These are phyloP conservation scores for Thinocorus orbignyianus DNA, from an alignment of 2,113 vertebrate species.

Conservation along the genomic window DNA sequence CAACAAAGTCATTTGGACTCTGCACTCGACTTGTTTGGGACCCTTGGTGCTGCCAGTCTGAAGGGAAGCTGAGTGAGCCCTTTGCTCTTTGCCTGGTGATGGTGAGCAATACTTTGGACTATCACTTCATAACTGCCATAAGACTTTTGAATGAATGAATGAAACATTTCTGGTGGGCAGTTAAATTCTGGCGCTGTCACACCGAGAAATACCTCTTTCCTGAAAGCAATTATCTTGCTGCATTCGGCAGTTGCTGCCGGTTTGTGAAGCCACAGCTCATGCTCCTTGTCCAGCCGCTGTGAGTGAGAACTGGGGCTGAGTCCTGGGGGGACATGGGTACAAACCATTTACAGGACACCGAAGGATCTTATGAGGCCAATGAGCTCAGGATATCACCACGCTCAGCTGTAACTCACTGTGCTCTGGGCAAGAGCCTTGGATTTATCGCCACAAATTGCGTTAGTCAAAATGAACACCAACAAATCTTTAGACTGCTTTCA, in stretches of 20 bases:
- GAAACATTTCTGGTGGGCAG: not conserved
- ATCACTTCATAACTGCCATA: not conserved
- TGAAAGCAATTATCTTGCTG: not conserved
- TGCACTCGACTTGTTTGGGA: not conserved
- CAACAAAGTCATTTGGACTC: not conserved
- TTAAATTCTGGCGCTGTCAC: not conserved
- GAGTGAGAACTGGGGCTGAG: not conserved
- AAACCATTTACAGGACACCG: not conserved
- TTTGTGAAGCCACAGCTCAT: not conserved
- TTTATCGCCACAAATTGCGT: not conserved
- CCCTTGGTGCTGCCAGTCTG: not conserved
- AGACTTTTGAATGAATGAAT: not conserved
- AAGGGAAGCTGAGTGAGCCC: not conserved
- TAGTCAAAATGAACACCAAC: not conserved
- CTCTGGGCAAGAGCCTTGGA: not conserved
- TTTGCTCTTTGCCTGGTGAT: not conserved
- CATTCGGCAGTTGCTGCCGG: not conserved
- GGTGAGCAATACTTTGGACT: not conserved
- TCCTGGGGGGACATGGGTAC: rapidly evolving
- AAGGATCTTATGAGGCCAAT: not conserved
- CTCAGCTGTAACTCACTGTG: not conserved
- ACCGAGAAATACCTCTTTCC: not conserved
- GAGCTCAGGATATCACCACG: not conserved
- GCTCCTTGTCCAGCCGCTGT: not conserved
- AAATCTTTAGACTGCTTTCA: not conserved